These are phyloP conservation scores for Eupithecia centaureata DNA, from an alignment of 2,888 invertebrate genomes.

Conservation along the genomic window DNA sequence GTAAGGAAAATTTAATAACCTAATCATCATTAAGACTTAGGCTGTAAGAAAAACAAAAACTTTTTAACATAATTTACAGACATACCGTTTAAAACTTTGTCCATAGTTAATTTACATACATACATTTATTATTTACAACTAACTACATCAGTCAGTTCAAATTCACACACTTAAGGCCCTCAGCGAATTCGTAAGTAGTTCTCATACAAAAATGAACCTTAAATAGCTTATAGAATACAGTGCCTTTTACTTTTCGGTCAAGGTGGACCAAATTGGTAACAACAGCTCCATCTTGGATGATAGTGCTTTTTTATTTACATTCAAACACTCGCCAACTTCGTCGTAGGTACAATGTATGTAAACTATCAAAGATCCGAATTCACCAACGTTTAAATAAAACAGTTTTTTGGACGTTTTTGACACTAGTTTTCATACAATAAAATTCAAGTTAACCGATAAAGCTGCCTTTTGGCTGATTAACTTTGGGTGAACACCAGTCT, in stretches of 20 bases:
- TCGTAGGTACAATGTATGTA: too few species aligned
- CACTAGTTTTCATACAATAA: too few species aligned
- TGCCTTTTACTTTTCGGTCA: neutral
- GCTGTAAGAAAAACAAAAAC: neutral
- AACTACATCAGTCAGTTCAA: conserved; percentile 52
- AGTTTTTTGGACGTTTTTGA: too few species aligned
- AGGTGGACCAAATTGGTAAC: neutral
- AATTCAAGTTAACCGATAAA: too few species aligned
- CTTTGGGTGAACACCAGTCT: too few species aligned
- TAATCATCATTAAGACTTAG: too few species aligned
- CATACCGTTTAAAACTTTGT: conserved; percentile 14
- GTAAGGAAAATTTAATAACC: too few species aligned
- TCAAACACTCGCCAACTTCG: too few species aligned
- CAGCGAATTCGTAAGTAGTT: conserved; percentile 15
- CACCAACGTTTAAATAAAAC: too few species aligned
- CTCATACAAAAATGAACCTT: conserved; percentile 4
- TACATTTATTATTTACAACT: conserved; percentile 49
- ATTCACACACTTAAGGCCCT: conserved; percentile 22
- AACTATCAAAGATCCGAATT: too few species aligned
- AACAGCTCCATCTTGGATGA: neutral
- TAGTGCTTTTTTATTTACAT: too few species aligned
- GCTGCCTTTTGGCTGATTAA: too few species aligned
- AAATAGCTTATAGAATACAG: neutral
- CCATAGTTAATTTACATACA: conserved; percentile 27
- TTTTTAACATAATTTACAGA: neutral